Percentiles rank a stretch among this genome's conserved stretches.
Conservation (phyloP, 2,797 vertebrate species). For the Hipposideros larvatus region DNA sequence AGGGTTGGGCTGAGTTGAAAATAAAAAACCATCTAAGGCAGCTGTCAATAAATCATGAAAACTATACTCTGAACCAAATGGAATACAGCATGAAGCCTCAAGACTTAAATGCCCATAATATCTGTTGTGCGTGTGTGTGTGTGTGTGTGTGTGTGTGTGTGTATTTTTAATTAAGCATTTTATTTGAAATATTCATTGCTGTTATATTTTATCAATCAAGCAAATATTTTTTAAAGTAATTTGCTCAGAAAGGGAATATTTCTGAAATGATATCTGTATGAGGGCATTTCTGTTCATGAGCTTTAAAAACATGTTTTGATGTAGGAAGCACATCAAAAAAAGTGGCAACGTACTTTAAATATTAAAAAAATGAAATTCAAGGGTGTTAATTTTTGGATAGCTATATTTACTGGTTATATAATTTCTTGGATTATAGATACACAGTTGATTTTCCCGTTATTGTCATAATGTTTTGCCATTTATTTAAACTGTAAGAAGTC, state of each 20-base stretch:
- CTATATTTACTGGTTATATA: neutral
- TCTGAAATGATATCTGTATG: neutral
- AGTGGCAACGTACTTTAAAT: neutral
- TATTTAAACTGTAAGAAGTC: conserved; percentile 21
- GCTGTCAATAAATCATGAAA: conserved; percentile 88
- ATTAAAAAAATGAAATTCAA: neutral
- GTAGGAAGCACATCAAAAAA: neutral
- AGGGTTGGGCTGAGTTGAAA: conserved; percentile 88
- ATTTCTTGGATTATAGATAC: neutral
- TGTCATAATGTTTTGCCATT: conserved; percentile 1
- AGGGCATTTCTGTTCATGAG: neutral
- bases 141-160: neutral
- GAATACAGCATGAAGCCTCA: conserved; percentile 78
- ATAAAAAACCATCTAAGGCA: conserved; percentile 86
- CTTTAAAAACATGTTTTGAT: neutral
- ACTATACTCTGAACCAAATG: conserved; percentile 80
- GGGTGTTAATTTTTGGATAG: neutral
- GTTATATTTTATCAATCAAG: conserved; percentile 55
- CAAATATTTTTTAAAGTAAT: neutral
- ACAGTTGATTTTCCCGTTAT: neutral
- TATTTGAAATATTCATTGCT: conserved; percentile 62
- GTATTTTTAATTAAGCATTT: conserved; percentile 67
- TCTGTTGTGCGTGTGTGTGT: neutral
- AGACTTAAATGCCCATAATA: conserved; percentile 78
- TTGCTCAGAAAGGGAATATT: conserved; percentile 10